Evolutionary conservation across 1,140 invertebrate genomes (phyloP), one percentile per base, ranked within the genome.

Genomic region (Galendromus occidentalis): DNA sequence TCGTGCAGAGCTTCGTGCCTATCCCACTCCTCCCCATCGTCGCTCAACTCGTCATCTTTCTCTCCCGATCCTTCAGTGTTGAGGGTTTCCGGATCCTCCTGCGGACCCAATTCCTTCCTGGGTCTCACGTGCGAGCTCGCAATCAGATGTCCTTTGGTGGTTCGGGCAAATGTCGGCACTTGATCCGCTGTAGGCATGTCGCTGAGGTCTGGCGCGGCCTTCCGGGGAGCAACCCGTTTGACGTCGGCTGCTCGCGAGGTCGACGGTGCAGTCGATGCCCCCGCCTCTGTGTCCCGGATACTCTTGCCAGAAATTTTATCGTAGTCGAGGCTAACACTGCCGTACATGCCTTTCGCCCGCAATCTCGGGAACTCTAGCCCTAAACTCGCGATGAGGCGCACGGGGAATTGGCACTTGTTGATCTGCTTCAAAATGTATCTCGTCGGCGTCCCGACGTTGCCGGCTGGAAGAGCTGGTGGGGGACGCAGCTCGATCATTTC

Each of bases 401-500:
- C 71, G 7, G 81, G 81, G 29, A 83, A 70, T 66, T 73, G 69
- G 71, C 81, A 83, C 42, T 75, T 67, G 44, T 73, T 71, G 20
- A 83, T 82, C 33, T 77, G 72, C 5, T 76, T 70, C 39, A 82
- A 66, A 71, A 83, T 82, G 44, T 75, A 71, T 39, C 67, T 68
- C 7, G 79, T 81, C 12, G 79, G 76, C 9, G 82, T 83, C 25
- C 82, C 82, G 45, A 83, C 79, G 75, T 83, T 83, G 28, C 82
- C 82, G 42, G 74, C 68, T 0, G 75, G 79, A 78, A 81, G 79
- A 4, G 78, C 65, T 65, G 70, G 66, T 28, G 79, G 79, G 12
- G 79, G 79, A 42, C 74, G 71, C 66, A 80, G 69, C 69, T 81
- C 80, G 63, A 74, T 70, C 42, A 80, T 68, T 42, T 71, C 71